These are phyloP conservation scores for Linurgus olivaceus DNA, from an alignment of 2,797 vertebrate genomes.

Conservation along the genomic window DNA sequence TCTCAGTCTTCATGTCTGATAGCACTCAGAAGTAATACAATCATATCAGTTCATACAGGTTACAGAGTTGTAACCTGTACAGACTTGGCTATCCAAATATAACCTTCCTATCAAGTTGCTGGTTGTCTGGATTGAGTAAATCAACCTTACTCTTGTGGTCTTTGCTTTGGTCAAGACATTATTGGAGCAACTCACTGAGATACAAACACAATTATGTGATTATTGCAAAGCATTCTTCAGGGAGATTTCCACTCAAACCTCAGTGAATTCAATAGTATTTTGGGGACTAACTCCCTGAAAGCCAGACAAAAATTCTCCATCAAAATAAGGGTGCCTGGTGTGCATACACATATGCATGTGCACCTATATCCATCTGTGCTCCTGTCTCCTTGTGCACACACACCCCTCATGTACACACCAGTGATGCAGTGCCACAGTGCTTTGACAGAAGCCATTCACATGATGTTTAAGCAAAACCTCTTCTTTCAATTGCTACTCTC, in stretches of 20 bases:
- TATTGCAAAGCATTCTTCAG: neutral
- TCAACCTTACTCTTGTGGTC: neutral
- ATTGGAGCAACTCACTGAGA: neutral
- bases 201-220: neutral
- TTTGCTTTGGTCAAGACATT: neutral
- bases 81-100: neutral
- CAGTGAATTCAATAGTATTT: neutral
- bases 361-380: neutral
- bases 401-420: neutral
- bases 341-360: neutral
- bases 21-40: neutral
- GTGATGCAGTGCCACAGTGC: neutral
- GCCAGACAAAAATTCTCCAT: neutral
- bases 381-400: neutral
- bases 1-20: neutral
- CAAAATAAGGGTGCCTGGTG: neutral
- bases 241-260: neutral
- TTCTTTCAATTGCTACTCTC: conserved; percentile 29
- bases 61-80: neutral
- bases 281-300: neutral
- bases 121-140: neutral
- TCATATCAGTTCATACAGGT: neutral
- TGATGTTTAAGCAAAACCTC: neutral
- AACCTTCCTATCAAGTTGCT: neutral
- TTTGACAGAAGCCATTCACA: conserved; percentile 18